These are phyloP conservation scores for Liparis tanakae DNA, from an alignment of 2,797 vertebrate species.

Conservation along the genomic window DNA sequence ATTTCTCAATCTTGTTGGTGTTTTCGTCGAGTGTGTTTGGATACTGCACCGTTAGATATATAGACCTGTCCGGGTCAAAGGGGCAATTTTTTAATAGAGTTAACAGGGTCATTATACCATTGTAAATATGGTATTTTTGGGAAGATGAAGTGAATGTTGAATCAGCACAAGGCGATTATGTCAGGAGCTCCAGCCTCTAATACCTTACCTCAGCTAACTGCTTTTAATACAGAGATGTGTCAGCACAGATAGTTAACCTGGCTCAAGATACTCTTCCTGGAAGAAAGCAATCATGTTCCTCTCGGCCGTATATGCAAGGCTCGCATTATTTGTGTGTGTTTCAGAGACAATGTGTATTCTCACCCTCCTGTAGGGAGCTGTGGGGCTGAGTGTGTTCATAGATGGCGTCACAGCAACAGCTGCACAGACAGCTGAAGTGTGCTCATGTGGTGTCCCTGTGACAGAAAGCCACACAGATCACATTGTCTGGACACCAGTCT, in stretches of 20 bases:
- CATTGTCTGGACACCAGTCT: conserved; percentile 38
- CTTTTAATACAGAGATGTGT: conserved; percentile 37
- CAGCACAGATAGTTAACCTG: conserved; percentile 27
- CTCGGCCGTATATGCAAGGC: conserved; percentile 1
- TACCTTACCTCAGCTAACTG: conserved; percentile 48
- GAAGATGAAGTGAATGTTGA: neutral
- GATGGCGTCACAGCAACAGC: conserved; percentile 70
- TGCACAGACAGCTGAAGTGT: conserved; percentile 75
- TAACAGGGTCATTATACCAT: neutral
- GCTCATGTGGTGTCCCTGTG: conserved; percentile 58
- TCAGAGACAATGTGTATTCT: conserved; percentile 50
- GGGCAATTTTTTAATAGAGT: neutral
- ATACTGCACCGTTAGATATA: neutral
- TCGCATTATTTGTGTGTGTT: conserved; percentile 15
- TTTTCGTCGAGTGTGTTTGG: neutral
- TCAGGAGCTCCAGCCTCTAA: conserved; percentile 21
- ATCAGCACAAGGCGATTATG: conserved; percentile 6
- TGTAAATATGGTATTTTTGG: neutral
- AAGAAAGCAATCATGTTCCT: conserved; percentile 37
- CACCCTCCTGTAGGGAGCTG: conserved; percentile 49
- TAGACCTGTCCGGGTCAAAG: neutral
- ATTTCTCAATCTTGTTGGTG: neutral
- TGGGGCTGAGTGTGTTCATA: conserved; percentile 46
- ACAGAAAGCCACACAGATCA: conserved; percentile 49
- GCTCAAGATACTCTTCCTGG: conserved; percentile 18